Evolutionary conservation across 2,113 vertebrate species (phyloP), one percentile per base, ranked within the genome.

Genomic region (Himantopus leucocephalus): DNA sequence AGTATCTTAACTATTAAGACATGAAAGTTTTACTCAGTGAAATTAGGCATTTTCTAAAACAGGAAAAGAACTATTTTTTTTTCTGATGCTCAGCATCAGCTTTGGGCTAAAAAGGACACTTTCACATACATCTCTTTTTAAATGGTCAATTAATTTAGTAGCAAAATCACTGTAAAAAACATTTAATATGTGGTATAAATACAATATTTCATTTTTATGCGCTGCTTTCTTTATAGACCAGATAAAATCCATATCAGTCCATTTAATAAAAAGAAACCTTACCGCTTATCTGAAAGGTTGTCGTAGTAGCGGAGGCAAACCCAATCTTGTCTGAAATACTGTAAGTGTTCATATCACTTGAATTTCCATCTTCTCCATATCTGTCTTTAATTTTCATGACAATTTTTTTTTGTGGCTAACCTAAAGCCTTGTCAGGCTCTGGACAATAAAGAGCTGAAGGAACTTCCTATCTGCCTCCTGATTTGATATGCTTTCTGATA

Each of bases 231-330:
- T 64, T 15, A n/a, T 50, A 26, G 17, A 73, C 18, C 30, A 80
- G 79, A 96, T 77, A 97, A 81, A 71, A 90, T 81, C 47, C 26
- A 48, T 62, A 71, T 59, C 14, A 80, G 58, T n/a, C 26, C 34
- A 26, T 32, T 71, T 39, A 68, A 91, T 64, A 77, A 76, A 91
- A 64, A 34, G 7, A 41, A 94, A 97, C 62, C 91, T 98, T 98
- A 98, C 98, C 98, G 50, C 58, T 97, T 94, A 98, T 95, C 85
- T 98, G 95, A 71, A 98, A 98, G 67, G 62, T 66, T 88, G 96
- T 94, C 26, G 68, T 83, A 88, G 96, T 32, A 96, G 96, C 64
- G 62, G 89, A 77, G 80, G 92, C 34, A 78, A 97, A 92, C n/a
- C 66, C 96, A 41, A 37, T 63, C 90, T 95, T 97, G 64, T 97